Percentiles rank a stretch among this genome's conserved stretches.
phyloP scores from a whole-genome alignment of 2,888 invertebrate species.

The Brachynemurus nebulosus region DNA sequence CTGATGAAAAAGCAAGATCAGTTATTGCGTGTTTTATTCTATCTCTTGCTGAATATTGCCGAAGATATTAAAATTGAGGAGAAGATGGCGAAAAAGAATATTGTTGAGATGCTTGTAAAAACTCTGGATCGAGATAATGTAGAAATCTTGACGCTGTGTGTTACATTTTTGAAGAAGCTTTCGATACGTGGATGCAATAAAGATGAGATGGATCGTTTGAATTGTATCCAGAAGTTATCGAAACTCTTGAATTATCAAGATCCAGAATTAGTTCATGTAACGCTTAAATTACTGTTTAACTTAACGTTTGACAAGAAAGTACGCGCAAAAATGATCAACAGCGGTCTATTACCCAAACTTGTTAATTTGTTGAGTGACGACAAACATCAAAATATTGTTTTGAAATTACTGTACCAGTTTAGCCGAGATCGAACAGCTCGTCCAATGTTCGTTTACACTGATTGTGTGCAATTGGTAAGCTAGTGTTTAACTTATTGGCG shows the following conservation, averaged over 20 bases:
- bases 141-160: conserved; percentile 76
- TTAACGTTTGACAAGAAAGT: conserved; percentile 86
- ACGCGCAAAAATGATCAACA: conserved; percentile 77
- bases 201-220: conserved; percentile 72
- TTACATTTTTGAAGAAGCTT: conserved; percentile 89
- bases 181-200: conserved; percentile 92
- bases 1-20: conserved; percentile 90
- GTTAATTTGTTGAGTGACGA: conserved; percentile 74
- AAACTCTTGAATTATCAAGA: conserved; percentile 55
- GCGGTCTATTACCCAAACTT: conserved; percentile 78
- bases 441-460: conserved; percentile 83
- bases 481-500: conserved; percentile 24
- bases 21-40: conserved; percentile 78
- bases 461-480: conserved; percentile 74
- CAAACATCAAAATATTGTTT: conserved; percentile 60
- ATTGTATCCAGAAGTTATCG: conserved; percentile 71
- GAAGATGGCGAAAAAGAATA: conserved; percentile 91
- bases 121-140: conserved; percentile 81
- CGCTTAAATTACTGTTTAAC: conserved; percentile 82
- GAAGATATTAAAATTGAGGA: conserved; percentile 91
- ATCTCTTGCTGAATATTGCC: conserved; percentile 86
- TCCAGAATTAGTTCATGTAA: conserved; percentile 58
- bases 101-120: conserved; percentile 75
- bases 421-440: conserved; percentile 93
- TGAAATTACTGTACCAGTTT: conserved; percentile 80